These are phyloP conservation scores for Cyclina sinensis DNA, from an alignment of 1,140 invertebrate genomes.

Conservation along the genomic window DNA sequence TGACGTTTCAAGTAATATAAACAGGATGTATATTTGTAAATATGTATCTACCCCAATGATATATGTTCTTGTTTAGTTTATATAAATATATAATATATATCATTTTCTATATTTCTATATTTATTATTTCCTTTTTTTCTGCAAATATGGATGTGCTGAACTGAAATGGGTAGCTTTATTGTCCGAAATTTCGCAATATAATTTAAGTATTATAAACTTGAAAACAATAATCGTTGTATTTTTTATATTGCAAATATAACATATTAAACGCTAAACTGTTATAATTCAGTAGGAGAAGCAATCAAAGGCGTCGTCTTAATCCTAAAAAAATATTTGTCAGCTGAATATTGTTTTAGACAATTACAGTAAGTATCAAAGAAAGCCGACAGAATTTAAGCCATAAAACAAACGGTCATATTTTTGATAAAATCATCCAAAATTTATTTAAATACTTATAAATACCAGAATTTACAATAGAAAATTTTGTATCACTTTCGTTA, in stretches of 20 bases:
- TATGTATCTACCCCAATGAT: no score
- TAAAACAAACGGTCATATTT: slow-evolving; percentile 46
- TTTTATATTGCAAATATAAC: neutral
- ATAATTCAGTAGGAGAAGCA: neutral
- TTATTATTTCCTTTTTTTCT: no score
- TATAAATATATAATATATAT: no score
- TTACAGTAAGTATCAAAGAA: slow-evolving; percentile 21
- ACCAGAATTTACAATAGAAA: slow-evolving; percentile 59
- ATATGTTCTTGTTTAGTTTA: no score
- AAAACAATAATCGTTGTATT: no score
- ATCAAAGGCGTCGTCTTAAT: neutral
- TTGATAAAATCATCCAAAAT: slow-evolving; percentile 55
- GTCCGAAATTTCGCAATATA: no score
- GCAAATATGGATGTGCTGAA: no score
- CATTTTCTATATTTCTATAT: no score
- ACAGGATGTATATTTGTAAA: no score
- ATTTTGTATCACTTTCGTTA: slow-evolving; percentile 56
- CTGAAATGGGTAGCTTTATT: no score
- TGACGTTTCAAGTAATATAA: no score
- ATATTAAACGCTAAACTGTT: slow-evolving; percentile 2
- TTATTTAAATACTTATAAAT: slow-evolving; percentile 66
- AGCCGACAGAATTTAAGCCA: neutral
- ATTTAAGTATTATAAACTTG: no score
- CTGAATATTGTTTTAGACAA: slow-evolving; percentile 9
- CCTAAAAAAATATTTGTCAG: slow-evolving; percentile 23